Evolutionary conservation across 2,797 vertebrate species (phyloP).

Genomic region (Sternarchorhynchus goeldii): DNA sequence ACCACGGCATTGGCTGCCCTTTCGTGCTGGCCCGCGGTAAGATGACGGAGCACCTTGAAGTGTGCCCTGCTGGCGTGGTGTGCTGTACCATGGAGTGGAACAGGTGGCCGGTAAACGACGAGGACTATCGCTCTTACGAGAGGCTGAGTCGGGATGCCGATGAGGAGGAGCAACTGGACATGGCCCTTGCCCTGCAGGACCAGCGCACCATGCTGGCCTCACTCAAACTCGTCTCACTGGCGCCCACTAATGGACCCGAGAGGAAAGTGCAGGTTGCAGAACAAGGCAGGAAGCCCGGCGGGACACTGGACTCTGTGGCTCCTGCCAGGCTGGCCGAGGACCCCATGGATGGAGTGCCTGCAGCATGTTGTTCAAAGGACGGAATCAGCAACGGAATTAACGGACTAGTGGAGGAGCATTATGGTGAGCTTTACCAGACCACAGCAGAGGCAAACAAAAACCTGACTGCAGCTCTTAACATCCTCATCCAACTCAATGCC

Average conservation of each 20-base stretch:
- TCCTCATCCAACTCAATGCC: slow-evolving; percentile 80
- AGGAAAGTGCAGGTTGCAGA: slow-evolving; percentile 17
- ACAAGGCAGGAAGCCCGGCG: slow-evolving; percentile 3
- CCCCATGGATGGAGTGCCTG: slow-evolving; percentile 55
- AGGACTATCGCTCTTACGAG: slow-evolving; percentile 93
- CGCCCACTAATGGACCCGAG: slow-evolving; percentile 75
- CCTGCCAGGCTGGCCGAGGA: slow-evolving; percentile 5
- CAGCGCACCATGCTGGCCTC: slow-evolving; percentile 93
- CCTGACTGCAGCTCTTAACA: slow-evolving; percentile 89
- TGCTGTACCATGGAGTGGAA: slow-evolving; percentile 99
- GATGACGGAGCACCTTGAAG: slow-evolving; percentile 91
- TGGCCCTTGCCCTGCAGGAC: slow-evolving; percentile 97
- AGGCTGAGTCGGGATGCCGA: slow-evolving; percentile 90
- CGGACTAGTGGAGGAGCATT: slow-evolving; percentile 86
- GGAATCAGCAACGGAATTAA: slow-evolving; percentile 84
- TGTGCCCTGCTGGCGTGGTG: slow-evolving; percentile 95
- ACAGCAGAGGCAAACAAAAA: slow-evolving; percentile 94
- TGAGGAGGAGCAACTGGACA: slow-evolving; percentile 94
- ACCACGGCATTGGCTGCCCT: slow-evolving; percentile 92
- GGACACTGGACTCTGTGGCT: background rate
- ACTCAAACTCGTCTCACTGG: slow-evolving; percentile 91
- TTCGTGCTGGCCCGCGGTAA: slow-evolving; percentile 84
- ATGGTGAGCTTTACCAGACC: slow-evolving; percentile 90
- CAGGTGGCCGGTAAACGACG: slow-evolving; percentile 92
- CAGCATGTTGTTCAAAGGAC: slow-evolving; percentile 73